Conservation (phyloP, 2,888 invertebrate species). For the Mesorhabditis sp. region DNA sequence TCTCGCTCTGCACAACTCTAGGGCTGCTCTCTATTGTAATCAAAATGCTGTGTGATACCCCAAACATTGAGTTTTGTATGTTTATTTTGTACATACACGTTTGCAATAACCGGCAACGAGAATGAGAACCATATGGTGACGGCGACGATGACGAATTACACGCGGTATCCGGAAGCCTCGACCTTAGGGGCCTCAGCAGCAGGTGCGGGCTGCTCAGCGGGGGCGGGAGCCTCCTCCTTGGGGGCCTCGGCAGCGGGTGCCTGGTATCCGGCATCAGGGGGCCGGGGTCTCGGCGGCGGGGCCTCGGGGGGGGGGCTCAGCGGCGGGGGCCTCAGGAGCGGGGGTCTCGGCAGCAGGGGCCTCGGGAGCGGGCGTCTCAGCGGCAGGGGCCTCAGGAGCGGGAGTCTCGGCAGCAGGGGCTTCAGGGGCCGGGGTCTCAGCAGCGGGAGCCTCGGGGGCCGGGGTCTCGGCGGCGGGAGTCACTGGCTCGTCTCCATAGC, state of each 20-base stretch:
- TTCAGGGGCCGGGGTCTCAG: background rate
- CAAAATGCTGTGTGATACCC: background rate
- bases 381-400: background rate
- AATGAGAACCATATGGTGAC: background rate
- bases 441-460: background rate
- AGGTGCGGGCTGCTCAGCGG: background rate
- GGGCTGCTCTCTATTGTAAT: background rate
- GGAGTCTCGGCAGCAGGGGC: constrained; percentile 5
- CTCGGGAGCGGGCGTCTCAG: background rate
- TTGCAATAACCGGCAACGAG: too few relatives aligned
- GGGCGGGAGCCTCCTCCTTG: constrained; percentile 3
- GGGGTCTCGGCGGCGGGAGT: background rate
- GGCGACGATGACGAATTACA: background rate
- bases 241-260: background rate
- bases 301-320: background rate
- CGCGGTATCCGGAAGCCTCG: constrained; percentile 6
- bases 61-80: background rate
- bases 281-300: constrained; percentile 1
- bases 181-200: constrained; percentile 4
- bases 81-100: constrained; percentile 5
- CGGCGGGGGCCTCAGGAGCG: constrained; percentile 4
- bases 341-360: background rate
- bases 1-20: background rate
- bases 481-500: constrained; percentile 6
- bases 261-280: constrained; percentile 5